Base-by-base conservation (phyloP, 2,797 vertebrate species). In the Otolemur crassicaudatus region DNA sequence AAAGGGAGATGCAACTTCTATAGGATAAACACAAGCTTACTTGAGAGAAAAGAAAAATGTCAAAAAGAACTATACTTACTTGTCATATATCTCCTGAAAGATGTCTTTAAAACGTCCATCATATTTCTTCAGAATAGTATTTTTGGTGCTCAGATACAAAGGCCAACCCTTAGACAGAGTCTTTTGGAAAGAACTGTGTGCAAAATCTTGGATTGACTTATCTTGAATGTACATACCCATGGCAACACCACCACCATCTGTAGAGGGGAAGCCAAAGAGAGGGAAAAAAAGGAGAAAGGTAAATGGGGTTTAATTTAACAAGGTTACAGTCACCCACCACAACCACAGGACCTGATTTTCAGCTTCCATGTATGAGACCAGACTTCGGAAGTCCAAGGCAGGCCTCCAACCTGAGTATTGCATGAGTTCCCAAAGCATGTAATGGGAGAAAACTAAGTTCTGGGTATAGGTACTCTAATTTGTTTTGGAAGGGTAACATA, bases 151-250 rank as follows among this genome's bases (percentile, higher is more conserved):
- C 98, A 99, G 99, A 98, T 99, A 99, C 60, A 99, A 98, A 2
- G 99, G 99, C 99, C 99, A 99, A 61, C 80, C 97, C 98, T 99
- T 99, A 60, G 98, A 96, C 95, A 99, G 95, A 9, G 99, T 99
- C 99, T 99, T 99, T 97, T 99, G 99, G 98, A 99, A 99, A 96
- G 99, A 99, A 98, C 99, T 99, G 98, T 99, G 99, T n/a, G 99
- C 99, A 97, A 99, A 99, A 87, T 99, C 99, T 94, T 98, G 98
- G 89, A 99, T 99, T 90, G 99, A 99, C 46, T 98, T 98, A 97
- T 99, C 99, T n/a, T 99, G 99, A 97, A 99, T 99, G 98, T 99
- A 99, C 99, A 99, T 99, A 69, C 99, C 99, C 99, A 99, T 97
- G 70, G 99, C 99, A 29, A 99, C 99, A 31, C 99, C 99, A 43